Conservation (phyloP, 1,140 invertebrate species). For the Adoxophyes honmai region DNA sequence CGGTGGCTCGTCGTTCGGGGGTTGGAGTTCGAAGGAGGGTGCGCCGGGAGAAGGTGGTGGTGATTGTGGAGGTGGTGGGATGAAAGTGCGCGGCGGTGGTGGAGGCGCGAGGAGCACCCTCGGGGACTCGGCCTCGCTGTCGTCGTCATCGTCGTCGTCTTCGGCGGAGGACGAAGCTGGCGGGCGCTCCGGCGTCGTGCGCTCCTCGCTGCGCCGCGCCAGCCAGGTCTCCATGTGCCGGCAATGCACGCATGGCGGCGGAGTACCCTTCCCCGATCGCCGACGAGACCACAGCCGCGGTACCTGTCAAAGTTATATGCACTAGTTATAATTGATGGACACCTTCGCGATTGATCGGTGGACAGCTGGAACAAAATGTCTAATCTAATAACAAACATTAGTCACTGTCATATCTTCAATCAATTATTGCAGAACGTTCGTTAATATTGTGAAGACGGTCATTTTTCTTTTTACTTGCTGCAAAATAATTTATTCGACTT, state of each 20-base stretch:
- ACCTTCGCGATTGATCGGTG: too few species aligned
- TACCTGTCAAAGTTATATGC: constrained; percentile 61
- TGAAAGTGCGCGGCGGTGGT: constrained; percentile 67
- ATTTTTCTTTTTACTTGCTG: too few species aligned
- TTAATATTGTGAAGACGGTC: too few species aligned
- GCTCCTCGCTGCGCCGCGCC: constrained; percentile 74
- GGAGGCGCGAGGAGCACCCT: constrained; percentile 84
- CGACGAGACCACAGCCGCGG: constrained; percentile 81
- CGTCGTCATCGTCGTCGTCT: constrained; percentile 77
- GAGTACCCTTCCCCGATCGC: constrained; percentile 80
- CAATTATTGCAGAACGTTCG: too few species aligned
- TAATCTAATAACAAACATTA: too few species aligned
- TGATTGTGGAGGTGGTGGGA: constrained; percentile 65
- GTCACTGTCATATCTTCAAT: too few species aligned
- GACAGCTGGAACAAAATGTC: too few species aligned
- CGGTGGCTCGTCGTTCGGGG: constrained; percentile 68
- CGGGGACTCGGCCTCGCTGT: constrained; percentile 69
- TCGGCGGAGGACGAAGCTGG: constrained; percentile 74
- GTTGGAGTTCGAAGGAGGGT: constrained; percentile 76
- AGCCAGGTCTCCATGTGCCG: constrained; percentile 81
- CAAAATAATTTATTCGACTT: too few species aligned
- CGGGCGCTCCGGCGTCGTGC: constrained; percentile 64
- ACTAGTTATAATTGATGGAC: too few species aligned
- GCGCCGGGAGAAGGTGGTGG: constrained; percentile 76
- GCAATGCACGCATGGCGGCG: constrained; percentile 82